Conservation (phyloP, 2,888 invertebrate species). For the Ametastegia equiseti region DNA sequence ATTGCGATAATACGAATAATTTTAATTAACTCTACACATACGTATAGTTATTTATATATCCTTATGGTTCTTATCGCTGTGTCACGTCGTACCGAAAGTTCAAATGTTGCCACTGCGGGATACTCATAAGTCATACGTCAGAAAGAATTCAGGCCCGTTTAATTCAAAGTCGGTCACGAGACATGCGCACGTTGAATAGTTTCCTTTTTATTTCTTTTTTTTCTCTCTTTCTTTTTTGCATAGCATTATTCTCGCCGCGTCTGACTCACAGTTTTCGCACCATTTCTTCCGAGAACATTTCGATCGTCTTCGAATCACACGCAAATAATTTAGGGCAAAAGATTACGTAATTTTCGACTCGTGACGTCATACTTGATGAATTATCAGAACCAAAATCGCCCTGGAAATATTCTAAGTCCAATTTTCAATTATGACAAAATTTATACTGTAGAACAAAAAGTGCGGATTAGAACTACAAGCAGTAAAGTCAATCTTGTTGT, state of each 20-base stretch:
- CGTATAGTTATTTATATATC: neutral
- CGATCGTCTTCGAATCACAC: neutral
- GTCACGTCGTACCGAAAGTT: slow-evolving; percentile 12
- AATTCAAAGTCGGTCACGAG: slow-evolving; percentile 41
- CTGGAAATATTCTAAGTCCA: neutral
- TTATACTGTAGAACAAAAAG: neutral
- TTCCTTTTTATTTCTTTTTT: no score
- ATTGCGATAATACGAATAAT: neutral
- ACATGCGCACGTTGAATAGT: slow-evolving; percentile 26
- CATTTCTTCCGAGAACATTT: slow-evolving; percentile 4
- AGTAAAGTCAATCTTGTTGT: neutral
- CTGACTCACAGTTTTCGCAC: slow-evolving; percentile 27
- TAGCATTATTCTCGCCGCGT: neutral
- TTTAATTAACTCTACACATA: slow-evolving; percentile 10
- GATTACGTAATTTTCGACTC: neutral
- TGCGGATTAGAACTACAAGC: neutral
- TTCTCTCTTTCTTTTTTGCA: neutral
- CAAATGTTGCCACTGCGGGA: slow-evolving; percentile 13
- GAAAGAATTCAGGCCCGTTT: neutral
- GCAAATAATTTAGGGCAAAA: no score
- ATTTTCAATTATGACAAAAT: neutral
- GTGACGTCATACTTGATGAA: neutral
- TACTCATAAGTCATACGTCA: neutral
- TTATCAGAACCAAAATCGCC: neutral
- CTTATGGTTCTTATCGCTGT: neutral